These are phyloP conservation scores for Rhinatrema bivittatum DNA, from an alignment of 2,797 vertebrate genomes.

Conservation along the genomic window DNA sequence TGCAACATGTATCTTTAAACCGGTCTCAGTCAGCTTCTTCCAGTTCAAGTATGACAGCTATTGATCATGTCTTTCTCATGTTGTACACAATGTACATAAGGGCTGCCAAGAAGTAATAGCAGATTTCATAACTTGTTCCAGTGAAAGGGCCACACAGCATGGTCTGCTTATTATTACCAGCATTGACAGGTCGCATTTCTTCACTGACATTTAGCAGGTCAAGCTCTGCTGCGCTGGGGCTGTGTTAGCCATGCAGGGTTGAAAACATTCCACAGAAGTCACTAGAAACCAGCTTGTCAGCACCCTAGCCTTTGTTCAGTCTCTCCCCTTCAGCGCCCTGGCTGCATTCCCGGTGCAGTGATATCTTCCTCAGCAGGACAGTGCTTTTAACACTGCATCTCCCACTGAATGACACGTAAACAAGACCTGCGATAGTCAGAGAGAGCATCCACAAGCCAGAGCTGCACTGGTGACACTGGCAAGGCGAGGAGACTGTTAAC, in stretches of 20 bases:
- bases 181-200: constrained; percentile 1
- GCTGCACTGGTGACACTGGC: no score
- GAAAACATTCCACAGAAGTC: constrained; percentile 25
- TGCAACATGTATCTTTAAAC: no score
- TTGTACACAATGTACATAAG: not conserved
- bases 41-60: not conserved
- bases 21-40: no score
- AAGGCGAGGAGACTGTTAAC: no score
- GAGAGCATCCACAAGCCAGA: no score
- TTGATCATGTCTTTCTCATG: not conserved
- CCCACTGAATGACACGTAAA: no score
- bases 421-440: no score
- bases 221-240: constrained; percentile 16
- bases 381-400: no score
- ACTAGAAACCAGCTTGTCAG: constrained; percentile 1
- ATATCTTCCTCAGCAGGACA: constrained; percentile 5
- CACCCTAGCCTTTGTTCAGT: constrained; percentile 14
- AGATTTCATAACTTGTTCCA: constrained; percentile 14
- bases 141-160: not conserved
- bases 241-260: constrained; percentile 22
- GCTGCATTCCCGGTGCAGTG: not conserved
- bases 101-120: rapidly evolving
- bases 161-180: constrained; percentile 2
- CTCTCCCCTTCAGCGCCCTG: no score
- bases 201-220: constrained; percentile 14